Base-by-base conservation (phyloP, 2,113 vertebrate species). In the Corythaixoides concolor region DNA sequence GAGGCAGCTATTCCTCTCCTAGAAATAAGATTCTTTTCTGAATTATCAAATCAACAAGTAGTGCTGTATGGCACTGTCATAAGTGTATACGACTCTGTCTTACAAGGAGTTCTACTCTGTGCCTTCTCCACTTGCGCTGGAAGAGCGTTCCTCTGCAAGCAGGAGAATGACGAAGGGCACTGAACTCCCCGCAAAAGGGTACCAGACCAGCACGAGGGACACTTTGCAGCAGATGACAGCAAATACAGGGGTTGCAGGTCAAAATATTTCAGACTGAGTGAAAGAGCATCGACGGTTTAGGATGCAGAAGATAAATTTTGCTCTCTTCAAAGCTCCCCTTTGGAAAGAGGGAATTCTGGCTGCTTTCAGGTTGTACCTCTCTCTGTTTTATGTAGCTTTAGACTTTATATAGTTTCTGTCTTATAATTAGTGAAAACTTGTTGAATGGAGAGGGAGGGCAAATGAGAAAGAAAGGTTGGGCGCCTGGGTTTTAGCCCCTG, bases 141-240 rank as follows among this genome's bases (percentile, higher is more conserved):
- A n/a, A 32, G 41, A 37, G 16, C 2, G 4, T 41, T 60, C 28
- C 74, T 50, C 37, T 26, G 69, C 22, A 18, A 15, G 80, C 10
- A 75, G 93, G 6, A 66, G 37, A 33, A 12, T 12, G 11, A 0
- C 0, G 0, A 15, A 7, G 24, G 70, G 58, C 27, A 4, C 43
- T 28, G 59, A 14, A 41, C 23, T 49, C 19, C 4, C 50, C 32
- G 1, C 16, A 32, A 14, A 4, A 9, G 22, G 78, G 18, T 21
- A 7, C 0, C 0, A 1, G 24, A 5, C 9, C 53, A 5, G 23
- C 1, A 0, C 26, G 32, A 20, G 62, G 33, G 64, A 47, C 3
- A 4, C 68, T 33, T 37, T 30, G 30, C 41, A 3, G 18, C 5
- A 5, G 3, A 16, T 8, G 9, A 6, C 1, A 1, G 79, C 1